Percentiles rank a stretch among this genome's conserved stretches.
These are phyloP conservation scores for Pipistrellus kuhlii DNA, from an alignment of 2,797 vertebrate species.

Conservation along the genomic window DNA sequence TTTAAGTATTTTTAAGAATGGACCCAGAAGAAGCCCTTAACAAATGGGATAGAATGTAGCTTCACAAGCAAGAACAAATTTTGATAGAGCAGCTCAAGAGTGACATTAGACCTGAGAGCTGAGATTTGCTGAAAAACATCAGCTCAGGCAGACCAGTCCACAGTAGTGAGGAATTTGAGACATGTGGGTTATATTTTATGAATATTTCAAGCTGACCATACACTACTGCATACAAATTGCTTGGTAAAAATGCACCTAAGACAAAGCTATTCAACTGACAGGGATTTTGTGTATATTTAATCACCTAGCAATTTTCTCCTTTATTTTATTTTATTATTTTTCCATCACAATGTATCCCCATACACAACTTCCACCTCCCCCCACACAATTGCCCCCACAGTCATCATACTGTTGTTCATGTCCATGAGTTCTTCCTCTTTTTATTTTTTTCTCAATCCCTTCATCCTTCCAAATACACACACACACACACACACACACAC, in stretches of 20 bases:
- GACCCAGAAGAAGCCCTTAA: slow-evolving; percentile 34
- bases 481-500: not conserved
- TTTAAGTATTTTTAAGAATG: not conserved
- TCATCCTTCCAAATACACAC: not conserved
- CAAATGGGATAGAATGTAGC: slow-evolving; percentile 25
- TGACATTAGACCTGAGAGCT: not conserved
- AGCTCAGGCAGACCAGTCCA: not conserved
- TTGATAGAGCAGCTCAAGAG: not conserved
- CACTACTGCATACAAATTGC: not conserved
- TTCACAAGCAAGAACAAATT: slow-evolving; percentile 43
- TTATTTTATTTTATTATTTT: not conserved
- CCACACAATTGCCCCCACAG: not conserved
- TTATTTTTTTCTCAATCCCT: not conserved
- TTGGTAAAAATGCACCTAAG: slow-evolving; percentile 15
- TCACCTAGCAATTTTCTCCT: not conserved
- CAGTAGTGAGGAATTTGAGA: not conserved
- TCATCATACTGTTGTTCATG: not conserved
- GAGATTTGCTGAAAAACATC: not conserved
- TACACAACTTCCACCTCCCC: not conserved
- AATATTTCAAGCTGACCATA: slow-evolving; percentile 14
- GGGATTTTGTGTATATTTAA: not conserved
- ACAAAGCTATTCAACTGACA: slow-evolving; percentile 27
- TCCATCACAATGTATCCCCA: not conserved
- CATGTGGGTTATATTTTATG: not conserved
- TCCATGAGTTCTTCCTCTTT: not conserved